Base-by-base conservation (phyloP, 1,140 invertebrate species). In the Drosophila baimaii region DNA sequence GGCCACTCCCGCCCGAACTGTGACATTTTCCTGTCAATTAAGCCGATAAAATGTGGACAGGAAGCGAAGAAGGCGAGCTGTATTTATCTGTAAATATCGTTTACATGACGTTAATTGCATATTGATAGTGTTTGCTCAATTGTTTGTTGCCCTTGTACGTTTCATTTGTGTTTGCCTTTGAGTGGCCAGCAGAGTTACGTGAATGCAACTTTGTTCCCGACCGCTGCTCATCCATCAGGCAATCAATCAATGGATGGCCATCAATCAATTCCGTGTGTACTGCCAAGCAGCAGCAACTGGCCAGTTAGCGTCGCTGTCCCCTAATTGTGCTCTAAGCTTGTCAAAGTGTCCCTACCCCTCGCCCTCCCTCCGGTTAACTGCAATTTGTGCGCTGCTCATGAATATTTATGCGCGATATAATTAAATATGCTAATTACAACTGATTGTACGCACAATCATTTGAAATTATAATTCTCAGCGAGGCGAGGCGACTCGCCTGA, bases 371-470 rank as follows among this genome's bases (percentile, higher is more conserved):
- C 46, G 44, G 81, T 81, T 85, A 44, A 68, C 71, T 77, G 84
- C 72, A 83, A 83, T 83, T 83, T 88, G 51, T 54, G 51, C 31
- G 64, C 52, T 73, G 49, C 80, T 84, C 85, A 88, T 88, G 84
- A 89, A 88, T 88, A 88, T 88, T 88, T 89, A 88, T 84, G 82
- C 65, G 62, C 64, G 68, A 81, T 74, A 77, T 89, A 89, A 88
- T 88, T 88, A 89, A 88, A 88, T 89, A 88, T 88, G 84, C 84
- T 80, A 88, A 88, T 88, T 88, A 89, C 80, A 77, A 82, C 84
- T 88, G 84, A 88, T 88, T 88, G 82, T 85, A 85, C 82, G 84
- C 84, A 88, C 83, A 88, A 88, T 85, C 78, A 84, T 88, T 88
- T 88, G 84, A 88, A 88, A 88, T 89, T 89, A 84, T 88, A 88